A percentile compares a stretch with the other conserved stretches of the same genome.
Evolutionary conservation across 1,140 invertebrate species (phyloP).

Genomic region (Pogonus chalceus): DNA sequence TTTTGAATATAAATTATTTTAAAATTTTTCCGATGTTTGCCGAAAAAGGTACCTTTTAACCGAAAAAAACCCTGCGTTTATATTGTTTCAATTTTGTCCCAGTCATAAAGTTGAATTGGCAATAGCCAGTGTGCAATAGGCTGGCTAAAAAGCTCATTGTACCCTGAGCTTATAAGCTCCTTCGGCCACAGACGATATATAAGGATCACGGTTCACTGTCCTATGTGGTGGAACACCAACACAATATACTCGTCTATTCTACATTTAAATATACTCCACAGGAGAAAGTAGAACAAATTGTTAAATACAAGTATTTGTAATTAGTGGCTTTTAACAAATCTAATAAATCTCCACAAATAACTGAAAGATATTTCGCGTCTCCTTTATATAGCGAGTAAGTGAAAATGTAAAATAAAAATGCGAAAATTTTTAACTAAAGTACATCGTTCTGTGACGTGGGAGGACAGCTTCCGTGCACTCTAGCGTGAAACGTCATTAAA

Average conservation of each 20-base stretch:
- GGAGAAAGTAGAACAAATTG: too few relatives aligned
- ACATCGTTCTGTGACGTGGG: too few relatives aligned
- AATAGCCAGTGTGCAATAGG: neutral
- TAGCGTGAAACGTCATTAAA: constrained; percentile 34
- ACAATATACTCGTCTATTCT: too few relatives aligned
- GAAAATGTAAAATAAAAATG: constrained; percentile 19
- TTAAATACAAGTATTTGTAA: too few relatives aligned
- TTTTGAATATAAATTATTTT: too few relatives aligned
- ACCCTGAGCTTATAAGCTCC: neutral
- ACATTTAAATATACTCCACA: too few relatives aligned
- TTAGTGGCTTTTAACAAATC: neutral
- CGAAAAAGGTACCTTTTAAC: too few relatives aligned
- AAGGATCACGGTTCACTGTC: neutral
- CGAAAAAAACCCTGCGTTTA: neutral
- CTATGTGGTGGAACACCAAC: neutral
- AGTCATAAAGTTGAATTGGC: constrained; percentile 4
- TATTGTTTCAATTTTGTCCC: constrained; percentile 5
- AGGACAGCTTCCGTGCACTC: constrained; percentile 23
- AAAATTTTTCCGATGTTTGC: too few relatives aligned
- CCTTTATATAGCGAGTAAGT: neutral
- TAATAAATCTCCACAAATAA: neutral
- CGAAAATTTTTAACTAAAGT: constrained; percentile 27
- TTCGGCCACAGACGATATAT: neutral
- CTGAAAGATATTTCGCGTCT: neutral
- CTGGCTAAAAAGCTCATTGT: neutral